Base-by-base conservation (phyloP, 2,888 invertebrate genomes). In the Agrochola circellaris region DNA sequence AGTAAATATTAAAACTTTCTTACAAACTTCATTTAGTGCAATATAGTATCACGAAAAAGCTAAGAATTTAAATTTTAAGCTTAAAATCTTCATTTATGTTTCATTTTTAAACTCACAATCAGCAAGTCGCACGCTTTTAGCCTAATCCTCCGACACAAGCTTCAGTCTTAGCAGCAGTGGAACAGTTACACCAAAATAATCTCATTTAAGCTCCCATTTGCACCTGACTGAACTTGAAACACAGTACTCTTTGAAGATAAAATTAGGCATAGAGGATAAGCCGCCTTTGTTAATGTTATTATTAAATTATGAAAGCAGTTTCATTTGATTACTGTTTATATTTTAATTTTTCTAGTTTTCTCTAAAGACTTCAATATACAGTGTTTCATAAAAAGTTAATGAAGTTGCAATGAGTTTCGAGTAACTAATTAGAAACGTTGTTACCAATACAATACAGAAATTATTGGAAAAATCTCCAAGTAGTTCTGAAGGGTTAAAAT, bases 51-150 rank as follows among this genome's bases (percentile, higher is more conserved):
- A 26, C 17, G 3, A 67, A 42, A 79, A 38, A 11, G 11, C 34
- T 48, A 34, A 23, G 48, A 45, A 75, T 67, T 64, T 11, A 58
- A 34, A 69, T 60, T 3, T 30, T 26, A 15, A 26, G 34, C 38
- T 54, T 17, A 34, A n/a, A 64, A 60, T 73, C 23, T 68, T 73
- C 7, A 68, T 73, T 84, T 69, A 70, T 75, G 80, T 71, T 64
- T 60, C 67, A 84, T 88, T 89, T 91, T 91, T 88, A 86, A 91
- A 89, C 89, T 90, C 85, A 82, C 89, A 90, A 91, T 92, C 91
- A 89, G 90, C 79, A 84, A 87, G 82, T 77, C 73, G 78, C 86
- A 84, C 86, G 89, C 84, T 91, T 86, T 86, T 70, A 76, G 77
- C 30, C 72, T 89, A 92, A 91, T 89, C 89, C 90, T 70, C 75